Base-by-base conservation (phyloP, 1,140 invertebrate genomes). In the Pachypeltis micranthus region DNA sequence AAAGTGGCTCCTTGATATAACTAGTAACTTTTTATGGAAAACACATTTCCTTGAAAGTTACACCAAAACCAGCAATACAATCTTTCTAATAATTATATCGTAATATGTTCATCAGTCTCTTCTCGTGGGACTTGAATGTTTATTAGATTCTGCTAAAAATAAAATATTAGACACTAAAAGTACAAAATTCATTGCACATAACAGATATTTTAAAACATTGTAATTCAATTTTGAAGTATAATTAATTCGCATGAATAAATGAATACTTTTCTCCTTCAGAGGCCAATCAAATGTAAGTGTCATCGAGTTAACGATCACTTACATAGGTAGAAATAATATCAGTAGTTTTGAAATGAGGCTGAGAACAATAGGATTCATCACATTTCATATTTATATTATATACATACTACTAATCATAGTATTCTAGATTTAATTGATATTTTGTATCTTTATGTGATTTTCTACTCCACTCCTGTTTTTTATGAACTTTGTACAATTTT, bases 361-460 rank as follows among this genome's bases (percentile, higher is more conserved):
- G 47, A 51, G 12, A 51, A 51, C 47, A 51, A 51, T 51, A 51
- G 47, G 47, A 51, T 51, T 51, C 47, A 51, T 51, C 47, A 51
- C 47, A 21, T 51, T 51, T 10, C 47, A 51, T 51, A 51, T 51
- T 51, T 51, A 51, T 51, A 51, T 51, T 51, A 51, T 21, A 39
- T n/a, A 51, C 47, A 51, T 51, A 51, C 47, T 51, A 51, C 23
- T 59, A 59, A 59, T 59, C 29, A 59, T 59, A 59, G 57, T 59
- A n/a, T 59, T 59, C 31, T 59, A 59, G 57, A 59, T 59, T 59
- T 59, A 59, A 59, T 59, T 59, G 31, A 59, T 59, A 59, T 59
- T 59, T 59, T 59, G 57, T 59, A 59, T 59, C 26, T 29, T 59
- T 59, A 59, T 29, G 57, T 59, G 57, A 59, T 59, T 59, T 59